Conservation (phyloP, 2,888 invertebrate genomes). For the Thysanoteuthis rhombus region DNA sequence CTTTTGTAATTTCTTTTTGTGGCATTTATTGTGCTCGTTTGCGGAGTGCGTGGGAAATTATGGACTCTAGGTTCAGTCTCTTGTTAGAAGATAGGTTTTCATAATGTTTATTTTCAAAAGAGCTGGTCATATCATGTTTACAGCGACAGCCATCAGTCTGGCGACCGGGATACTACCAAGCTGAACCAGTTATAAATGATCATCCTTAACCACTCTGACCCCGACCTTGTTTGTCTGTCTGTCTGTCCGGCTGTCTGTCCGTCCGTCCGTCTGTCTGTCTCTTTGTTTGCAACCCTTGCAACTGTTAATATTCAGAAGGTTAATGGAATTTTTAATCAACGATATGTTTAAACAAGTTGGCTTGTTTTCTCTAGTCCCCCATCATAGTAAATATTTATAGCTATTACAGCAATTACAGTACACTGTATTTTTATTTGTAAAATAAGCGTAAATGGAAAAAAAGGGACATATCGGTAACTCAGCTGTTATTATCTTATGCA, state of each 20-base stretch:
- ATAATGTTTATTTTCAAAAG: not conserved
- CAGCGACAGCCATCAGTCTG: not conserved
- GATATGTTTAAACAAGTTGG: too few species aligned
- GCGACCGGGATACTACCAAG: not conserved
- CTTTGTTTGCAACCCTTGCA: not conserved
- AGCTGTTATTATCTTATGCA: too few species aligned
- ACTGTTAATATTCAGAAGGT: not conserved
- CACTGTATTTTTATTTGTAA: too few species aligned
- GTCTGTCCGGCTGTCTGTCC: too few species aligned
- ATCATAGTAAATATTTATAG: too few species aligned
- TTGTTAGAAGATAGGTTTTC: not conserved
- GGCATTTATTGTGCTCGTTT: not conserved
- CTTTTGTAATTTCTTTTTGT: not conserved
- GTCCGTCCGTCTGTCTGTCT: not conserved
- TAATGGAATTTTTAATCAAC: not conserved
- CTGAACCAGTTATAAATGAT: not conserved
- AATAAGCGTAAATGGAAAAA: too few species aligned
- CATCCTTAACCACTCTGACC: not conserved
- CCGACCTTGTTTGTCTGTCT: not conserved
- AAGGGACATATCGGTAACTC: too few species aligned
- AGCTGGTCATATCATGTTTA: not conserved
- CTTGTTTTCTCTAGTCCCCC: too few species aligned
- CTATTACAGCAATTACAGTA: too few species aligned
- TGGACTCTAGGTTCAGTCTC: not conserved
- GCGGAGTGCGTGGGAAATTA: conserved; percentile 12